Evolutionary conservation across 2,888 invertebrate genomes (phyloP).

Genomic region (Parnassius glacialis): DNA sequence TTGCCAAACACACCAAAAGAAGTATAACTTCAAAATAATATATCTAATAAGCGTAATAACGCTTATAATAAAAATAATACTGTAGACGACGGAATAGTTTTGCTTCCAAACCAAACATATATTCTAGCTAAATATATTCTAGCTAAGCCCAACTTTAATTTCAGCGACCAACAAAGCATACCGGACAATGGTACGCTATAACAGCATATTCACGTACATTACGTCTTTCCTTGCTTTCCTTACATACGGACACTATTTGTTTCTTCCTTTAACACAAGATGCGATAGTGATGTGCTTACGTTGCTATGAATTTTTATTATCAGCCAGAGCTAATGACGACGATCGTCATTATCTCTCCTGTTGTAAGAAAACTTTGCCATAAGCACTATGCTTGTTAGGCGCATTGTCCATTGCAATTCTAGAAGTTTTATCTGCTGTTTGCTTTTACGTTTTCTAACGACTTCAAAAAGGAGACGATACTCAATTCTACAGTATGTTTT

Average conservation of each 20-base stretch:
- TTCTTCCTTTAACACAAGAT: conserved; percentile 45
- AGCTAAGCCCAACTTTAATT: conserved; percentile 46
- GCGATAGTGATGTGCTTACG: conserved; percentile 17
- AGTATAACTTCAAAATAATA: no score
- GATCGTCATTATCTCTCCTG: no score
- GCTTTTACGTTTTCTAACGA: no score
- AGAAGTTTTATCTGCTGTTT: no score
- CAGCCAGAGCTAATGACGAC: no score
- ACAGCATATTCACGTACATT: conserved; percentile 50
- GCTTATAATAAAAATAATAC: conserved; percentile 1
- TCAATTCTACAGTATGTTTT: no score
- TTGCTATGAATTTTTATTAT: neutral
- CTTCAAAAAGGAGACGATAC: no score
- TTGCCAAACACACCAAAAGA: no score
- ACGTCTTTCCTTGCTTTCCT: conserved; percentile 45
- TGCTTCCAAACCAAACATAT: conserved; percentile 18
- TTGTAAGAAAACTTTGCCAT: no score
- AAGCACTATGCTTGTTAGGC: no score
- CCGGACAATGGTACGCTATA: conserved; percentile 62
- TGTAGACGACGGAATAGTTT: neutral
- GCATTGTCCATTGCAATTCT: no score
- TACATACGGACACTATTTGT: conserved; percentile 55
- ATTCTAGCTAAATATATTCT: conserved; percentile 28
- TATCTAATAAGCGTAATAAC: neutral
- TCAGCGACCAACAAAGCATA: conserved; percentile 54